Evolutionary conservation across 2,797 vertebrate genomes (phyloP).

Genomic region (Onychomys torridus): DNA sequence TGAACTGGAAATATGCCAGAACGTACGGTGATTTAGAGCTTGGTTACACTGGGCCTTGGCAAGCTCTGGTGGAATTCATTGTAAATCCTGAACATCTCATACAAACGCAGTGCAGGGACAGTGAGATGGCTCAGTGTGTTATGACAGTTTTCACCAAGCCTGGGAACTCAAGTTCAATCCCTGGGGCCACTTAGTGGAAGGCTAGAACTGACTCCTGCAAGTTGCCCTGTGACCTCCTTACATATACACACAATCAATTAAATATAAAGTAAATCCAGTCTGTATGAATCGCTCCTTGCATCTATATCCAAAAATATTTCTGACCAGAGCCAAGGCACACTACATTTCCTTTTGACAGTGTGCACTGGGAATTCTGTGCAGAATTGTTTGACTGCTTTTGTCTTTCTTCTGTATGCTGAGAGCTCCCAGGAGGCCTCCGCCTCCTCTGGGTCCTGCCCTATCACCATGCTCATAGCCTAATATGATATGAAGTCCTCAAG

Average conservation of each 20-base stretch:
- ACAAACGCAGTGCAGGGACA: neutral
- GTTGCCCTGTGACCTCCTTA: neutral
- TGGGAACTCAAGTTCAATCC: neutral
- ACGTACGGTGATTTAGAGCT: conserved; percentile 33
- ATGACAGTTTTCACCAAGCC: neutral
- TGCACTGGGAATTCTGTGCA: neutral
- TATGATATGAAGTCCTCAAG: neutral
- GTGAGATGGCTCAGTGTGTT: neutral
- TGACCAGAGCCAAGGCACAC: neutral
- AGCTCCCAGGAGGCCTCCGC: neutral
- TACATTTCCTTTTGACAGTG: neutral
- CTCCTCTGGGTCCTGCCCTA: neutral
- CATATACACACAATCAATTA: neutral
- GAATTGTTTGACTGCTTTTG: neutral
- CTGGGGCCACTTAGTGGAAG: neutral
- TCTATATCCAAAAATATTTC: neutral
- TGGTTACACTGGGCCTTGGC: neutral
- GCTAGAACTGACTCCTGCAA: neutral
- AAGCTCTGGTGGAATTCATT: neutral
- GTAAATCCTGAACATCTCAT: neutral
- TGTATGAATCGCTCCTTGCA: conserved; percentile 18
- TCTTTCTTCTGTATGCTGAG: neutral
- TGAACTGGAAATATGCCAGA: neutral
- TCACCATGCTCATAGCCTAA: neutral
- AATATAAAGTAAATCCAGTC: neutral